Evolutionary conservation across 2,113 vertebrate genomes (phyloP).

Genomic region (Cebus imitator): DNA sequence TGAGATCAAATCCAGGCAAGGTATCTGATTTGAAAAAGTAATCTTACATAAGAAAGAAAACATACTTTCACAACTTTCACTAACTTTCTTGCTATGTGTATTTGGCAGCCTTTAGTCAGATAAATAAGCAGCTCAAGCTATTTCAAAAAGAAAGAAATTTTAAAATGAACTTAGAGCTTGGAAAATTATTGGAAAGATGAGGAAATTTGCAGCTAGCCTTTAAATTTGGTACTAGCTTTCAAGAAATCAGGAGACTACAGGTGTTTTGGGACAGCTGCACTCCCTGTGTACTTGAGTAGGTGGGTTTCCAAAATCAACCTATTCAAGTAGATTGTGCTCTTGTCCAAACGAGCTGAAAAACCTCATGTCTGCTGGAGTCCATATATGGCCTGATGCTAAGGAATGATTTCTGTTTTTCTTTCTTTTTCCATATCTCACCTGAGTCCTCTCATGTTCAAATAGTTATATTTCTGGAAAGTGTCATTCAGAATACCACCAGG

Average conservation of each 20-base stretch:
- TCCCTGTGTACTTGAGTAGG: background rate
- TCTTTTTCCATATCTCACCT: background rate
- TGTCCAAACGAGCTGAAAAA: background rate
- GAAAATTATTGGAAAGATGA: background rate
- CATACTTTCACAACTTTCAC: background rate
- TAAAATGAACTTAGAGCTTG: background rate
- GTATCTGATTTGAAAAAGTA: background rate
- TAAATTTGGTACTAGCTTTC: background rate
- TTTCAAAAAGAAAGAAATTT: background rate
- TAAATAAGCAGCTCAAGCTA: background rate
- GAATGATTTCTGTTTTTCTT: background rate
- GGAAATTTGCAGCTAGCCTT: background rate
- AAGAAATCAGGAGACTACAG: background rate
- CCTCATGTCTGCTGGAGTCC: too few species aligned
- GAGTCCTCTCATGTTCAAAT: background rate
- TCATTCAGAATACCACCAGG: too few species aligned
- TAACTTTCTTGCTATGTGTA: background rate
- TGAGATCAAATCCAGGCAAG: fast-evolving
- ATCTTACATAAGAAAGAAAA: background rate
- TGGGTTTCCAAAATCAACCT: too few species aligned
- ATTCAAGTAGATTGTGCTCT: too few species aligned
- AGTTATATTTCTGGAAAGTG: background rate
- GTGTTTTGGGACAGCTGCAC: background rate
- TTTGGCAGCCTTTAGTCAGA: background rate
- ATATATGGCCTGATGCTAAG: fast-evolving